Evolutionary conservation across 2,797 vertebrate species (phyloP).

Genomic region (Syndactyla subalaris): DNA sequence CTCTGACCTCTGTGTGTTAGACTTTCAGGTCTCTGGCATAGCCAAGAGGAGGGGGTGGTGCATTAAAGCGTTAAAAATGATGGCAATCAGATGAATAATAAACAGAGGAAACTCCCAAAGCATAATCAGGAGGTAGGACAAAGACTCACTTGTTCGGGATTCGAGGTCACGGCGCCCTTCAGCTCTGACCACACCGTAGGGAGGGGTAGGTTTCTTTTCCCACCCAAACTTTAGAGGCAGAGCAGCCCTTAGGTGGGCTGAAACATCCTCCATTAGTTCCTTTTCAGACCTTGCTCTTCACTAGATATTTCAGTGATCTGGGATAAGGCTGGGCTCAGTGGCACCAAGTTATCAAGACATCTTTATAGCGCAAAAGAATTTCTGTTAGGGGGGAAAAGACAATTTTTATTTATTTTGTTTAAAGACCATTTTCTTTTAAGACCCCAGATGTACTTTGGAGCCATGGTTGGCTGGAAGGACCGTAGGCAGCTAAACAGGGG

Average conservation of each 20-base stretch:
- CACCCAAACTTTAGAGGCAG: not conserved
- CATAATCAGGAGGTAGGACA: slow-evolving; percentile 19
- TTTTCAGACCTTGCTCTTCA: not conserved
- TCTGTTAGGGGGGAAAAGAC: not conserved
- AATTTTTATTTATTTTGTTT: not conserved
- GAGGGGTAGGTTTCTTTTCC: not conserved
- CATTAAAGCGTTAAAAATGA: not conserved
- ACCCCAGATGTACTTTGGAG: not conserved
- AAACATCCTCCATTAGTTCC: not conserved
- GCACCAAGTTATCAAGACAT: not conserved
- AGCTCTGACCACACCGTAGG: rapidly evolving
- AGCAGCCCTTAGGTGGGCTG: not conserved
- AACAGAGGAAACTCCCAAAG: slow-evolving; percentile 13
- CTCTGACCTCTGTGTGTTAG: rapidly evolving
- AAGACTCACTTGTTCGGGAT: not conserved
- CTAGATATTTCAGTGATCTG: not conserved
- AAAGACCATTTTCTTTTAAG: not conserved
- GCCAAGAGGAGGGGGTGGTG: not conserved
- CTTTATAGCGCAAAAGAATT: not conserved
- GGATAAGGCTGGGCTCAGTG: not conserved
- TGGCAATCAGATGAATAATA: not conserved
- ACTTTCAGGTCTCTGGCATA: rapidly evolving
- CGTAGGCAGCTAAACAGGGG: not conserved
- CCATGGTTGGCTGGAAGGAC: not conserved
- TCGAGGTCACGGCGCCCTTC: not conserved